Base-by-base conservation (phyloP, 2,113 vertebrate species). In the Psettodes erumei region DNA sequence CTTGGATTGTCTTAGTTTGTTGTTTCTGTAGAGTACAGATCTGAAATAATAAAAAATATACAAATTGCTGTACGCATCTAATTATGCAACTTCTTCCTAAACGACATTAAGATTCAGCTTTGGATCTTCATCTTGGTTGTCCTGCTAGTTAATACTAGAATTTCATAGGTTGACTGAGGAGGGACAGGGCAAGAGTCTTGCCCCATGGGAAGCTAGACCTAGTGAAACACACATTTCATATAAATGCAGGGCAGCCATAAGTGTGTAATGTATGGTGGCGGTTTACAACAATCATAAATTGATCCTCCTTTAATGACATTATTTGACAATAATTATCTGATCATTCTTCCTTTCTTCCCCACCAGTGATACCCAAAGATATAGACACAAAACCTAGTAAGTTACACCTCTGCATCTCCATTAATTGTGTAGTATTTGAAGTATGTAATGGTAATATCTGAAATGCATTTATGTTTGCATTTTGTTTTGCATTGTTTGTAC, bases 331-430 rank as follows among this genome's bases (percentile, higher is more conserved):
- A n/a, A 2, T 54, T 30, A 48, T 69, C 8, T 48, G 1, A 73
- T 6, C 0, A 28, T 32, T 47, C 10, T 59, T 35, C 21, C 21
- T 4, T 66, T 53, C 19, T 48, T 48, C 32, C 15, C 21, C 3
- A 35, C 37, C 73, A 92, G 90, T 89, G 33, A 40, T 47, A 0
- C 1, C 15, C 0, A 0, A 0, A 9, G 74, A 74, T 1, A 0
- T 11, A 32, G 76, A 11, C 0, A 3, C 47, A 37, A 74, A 71
- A 50, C 0, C 25, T 32, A 66, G 90, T 92, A 80, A 89, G 91
- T 84, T 40, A 28, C 12, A 30, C 19, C 10, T 23, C 61, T 43
- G 3, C 21, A 11, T 59, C 3, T 28, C 1, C 6, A 25, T 23
- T 33, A 37, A 3, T 23, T 66, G 18, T 47, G 47, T 35, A 23